A percentile compares a stretch with the other conserved stretches of the same genome.
Evolutionary conservation across 2,888 invertebrate genomes (phyloP).

Genomic region (Tinea trinotella): DNA sequence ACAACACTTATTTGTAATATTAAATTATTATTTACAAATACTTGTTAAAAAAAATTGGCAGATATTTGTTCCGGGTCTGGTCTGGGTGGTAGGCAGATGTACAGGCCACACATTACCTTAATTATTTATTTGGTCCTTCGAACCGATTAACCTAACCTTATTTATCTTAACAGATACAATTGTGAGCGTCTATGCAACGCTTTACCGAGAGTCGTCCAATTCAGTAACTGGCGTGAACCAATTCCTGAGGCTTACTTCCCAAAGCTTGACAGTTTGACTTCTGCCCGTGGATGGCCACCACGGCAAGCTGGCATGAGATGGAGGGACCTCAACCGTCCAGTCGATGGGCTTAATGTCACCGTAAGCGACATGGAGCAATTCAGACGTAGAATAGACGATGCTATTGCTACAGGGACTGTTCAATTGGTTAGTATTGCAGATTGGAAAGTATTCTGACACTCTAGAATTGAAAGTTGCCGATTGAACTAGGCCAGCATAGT

Average conservation of each 20-base stretch:
- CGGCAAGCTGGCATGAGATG: conserved; percentile 74
- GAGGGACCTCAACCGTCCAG: conserved; percentile 77
- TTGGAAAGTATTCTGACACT: too few species aligned
- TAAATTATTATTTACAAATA: too few species aligned
- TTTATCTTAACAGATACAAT: conserved; percentile 73
- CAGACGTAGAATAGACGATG: conserved; percentile 81
- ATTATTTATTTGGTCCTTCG: not conserved
- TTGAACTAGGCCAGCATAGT: too few species aligned
- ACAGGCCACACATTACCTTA: too few species aligned
- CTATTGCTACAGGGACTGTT: conserved; percentile 79
- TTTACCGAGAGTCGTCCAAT: conserved; percentile 74
- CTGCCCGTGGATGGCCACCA: conserved; percentile 81
- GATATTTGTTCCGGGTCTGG: too few species aligned
- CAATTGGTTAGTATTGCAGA: conserved; percentile 66
- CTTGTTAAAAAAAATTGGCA: too few species aligned
- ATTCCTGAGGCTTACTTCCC: conserved; percentile 87
- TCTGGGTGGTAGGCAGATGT: too few species aligned
- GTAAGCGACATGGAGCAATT: conserved; percentile 80
- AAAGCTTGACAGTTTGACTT: conserved; percentile 80
- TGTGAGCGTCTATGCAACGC: conserved; percentile 82
- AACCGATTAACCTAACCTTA: not conserved
- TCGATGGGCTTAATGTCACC: conserved; percentile 72
- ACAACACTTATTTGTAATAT: too few species aligned
- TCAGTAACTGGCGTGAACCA: conserved; percentile 78
- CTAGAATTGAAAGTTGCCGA: too few species aligned